These are phyloP conservation scores for Tenebrosternarchus preto DNA, from an alignment of 2,113 vertebrate genomes.

Conservation along the genomic window DNA sequence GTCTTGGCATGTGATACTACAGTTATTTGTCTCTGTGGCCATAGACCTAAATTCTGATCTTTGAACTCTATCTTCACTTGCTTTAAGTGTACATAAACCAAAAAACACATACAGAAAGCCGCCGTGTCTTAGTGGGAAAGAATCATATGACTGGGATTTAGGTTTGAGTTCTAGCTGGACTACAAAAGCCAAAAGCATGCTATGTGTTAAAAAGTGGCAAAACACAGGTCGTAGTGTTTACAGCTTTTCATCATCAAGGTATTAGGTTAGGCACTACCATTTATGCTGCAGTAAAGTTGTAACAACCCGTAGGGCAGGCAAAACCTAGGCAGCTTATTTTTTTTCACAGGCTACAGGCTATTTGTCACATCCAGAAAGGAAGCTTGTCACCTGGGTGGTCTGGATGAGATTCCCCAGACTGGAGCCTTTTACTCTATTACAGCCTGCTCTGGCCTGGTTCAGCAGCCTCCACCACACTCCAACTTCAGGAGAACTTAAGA, in stretches of 20 bases:
- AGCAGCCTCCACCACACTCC: neutral
- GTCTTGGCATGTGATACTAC: no score
- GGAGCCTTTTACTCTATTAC: neutral
- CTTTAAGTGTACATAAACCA: neutral
- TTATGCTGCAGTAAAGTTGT: neutral
- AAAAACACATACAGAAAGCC: neutral
- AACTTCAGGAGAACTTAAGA: no score
- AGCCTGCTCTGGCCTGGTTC: conserved; percentile 22
- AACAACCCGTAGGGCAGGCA: neutral
- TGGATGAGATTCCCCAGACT: neutral
- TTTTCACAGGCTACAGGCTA: neutral
- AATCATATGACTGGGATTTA: neutral
- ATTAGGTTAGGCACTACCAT: neutral
- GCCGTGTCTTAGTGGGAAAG: neutral
- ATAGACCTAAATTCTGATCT: neutral
- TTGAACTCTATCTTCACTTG: neutral
- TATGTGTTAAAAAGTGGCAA: neutral
- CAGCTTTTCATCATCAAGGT: no score
- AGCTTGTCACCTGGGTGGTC: neutral
- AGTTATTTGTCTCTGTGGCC: neutral
- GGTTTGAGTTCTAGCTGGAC: neutral
- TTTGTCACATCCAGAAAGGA: conserved; percentile 28
- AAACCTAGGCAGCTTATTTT: conserved; percentile 1
- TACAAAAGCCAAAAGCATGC: neutral
- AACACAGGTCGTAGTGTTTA: neutral